A percentile compares a stretch with the other conserved stretches of the same genome.
phyloP scores from a whole-genome alignment of 1,140 invertebrate genomes.

The Hycleus phaleratus region DNA sequence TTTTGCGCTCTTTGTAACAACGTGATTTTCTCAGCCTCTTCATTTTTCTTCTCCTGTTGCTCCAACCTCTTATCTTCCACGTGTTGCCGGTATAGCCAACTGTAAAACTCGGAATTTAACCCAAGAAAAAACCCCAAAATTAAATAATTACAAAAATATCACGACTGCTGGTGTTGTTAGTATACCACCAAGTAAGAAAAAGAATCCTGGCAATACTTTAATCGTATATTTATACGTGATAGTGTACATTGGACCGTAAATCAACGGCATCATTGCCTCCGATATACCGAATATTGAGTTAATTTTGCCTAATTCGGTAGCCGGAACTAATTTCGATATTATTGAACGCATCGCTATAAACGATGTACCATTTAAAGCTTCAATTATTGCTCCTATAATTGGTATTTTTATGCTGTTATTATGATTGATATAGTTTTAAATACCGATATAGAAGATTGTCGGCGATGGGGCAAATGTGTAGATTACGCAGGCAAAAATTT shows the following conservation, averaged over 20 bases:
- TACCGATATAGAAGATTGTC: constrained; percentile 68
- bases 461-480: constrained; percentile 69
- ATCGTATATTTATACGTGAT: constrained; percentile 62
- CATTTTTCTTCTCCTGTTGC: constrained; percentile 2
- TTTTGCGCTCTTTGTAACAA: neutral
- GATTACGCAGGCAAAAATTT: constrained; percentile 65
- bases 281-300: constrained; percentile 71
- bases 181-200: constrained; percentile 66
- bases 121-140: neutral
- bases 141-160: constrained; percentile 63
- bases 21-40: neutral
- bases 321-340: constrained; percentile 64
- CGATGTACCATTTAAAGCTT: constrained; percentile 68
- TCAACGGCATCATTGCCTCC: constrained; percentile 69
- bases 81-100: constrained; percentile 50
- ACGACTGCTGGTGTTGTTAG: constrained; percentile 65
- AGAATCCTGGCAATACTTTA: constrained; percentile 64
- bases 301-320: constrained; percentile 66
- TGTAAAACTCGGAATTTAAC: constrained; percentile 25
- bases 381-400: constrained; percentile 58
- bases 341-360: constrained; percentile 73
- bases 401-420: neutral
- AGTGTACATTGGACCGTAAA: constrained; percentile 73
- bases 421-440: constrained; percentile 11
- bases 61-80: constrained; percentile 34